Evolutionary conservation across 2,797 vertebrate species (phyloP), one percentile per base, ranked within the genome.

Genomic region (Xiphorhynchus erythropygius): DNA sequence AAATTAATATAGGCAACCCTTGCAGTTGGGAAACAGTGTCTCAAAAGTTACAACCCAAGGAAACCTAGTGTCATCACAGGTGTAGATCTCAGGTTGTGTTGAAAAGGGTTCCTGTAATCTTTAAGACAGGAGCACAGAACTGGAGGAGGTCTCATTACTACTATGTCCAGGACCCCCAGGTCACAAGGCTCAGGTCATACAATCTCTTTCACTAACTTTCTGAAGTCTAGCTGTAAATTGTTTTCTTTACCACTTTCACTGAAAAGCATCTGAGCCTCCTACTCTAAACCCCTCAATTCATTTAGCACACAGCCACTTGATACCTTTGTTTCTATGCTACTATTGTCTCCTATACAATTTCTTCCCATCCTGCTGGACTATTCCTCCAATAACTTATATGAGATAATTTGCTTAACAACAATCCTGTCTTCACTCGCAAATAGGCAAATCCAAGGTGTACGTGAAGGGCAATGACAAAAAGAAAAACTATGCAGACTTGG

Each of bases 131-230:
- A 86, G 6, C 2, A 4, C 27, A 42, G 59, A n/a, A 50, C 3
- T 42, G 24, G 46, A 68, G 49, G 47, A 62, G 6, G 13, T 77
- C 9, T 68, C 15, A 11, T 71, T 28, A 59, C 49, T 47, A 49
- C 25, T 10, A 6, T 19, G 4, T 65, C 42, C 23, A 23, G 44
- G 21, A 53, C 7, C 7, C 5, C 2, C 3, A 1, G 71, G 30
- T 71, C 4, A 7, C 8, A 77, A 71, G 44, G 49, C 9, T 18
- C 27, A n/a, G 33, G 11, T 46, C 22, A 35, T 55, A n/a, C 42
- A 65, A 44, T 44, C 25, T 10, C n/a, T 76, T 78, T 50, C 33
- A 32, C 49, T 64, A 93, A 82, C 9, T 56, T 63, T 24, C 1
- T 56, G 62, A 78, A 33, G 37, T 78, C 12, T 28, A 68, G 6